Evolutionary conservation across 2,113 vertebrate genomes (phyloP).

Genomic region (Rhinogobius similis): DNA sequence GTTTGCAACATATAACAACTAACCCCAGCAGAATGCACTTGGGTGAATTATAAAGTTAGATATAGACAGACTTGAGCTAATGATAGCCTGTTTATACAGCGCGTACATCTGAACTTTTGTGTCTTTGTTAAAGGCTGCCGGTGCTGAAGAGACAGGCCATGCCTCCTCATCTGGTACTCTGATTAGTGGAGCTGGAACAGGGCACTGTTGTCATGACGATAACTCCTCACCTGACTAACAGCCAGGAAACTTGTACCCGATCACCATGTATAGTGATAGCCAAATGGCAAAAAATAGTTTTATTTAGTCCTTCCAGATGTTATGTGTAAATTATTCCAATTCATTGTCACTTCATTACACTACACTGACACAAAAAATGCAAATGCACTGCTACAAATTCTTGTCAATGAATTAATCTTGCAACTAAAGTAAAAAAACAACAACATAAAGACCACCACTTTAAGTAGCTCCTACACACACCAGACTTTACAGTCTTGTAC

Average conservation of each 20-base stretch:
- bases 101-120: not conserved
- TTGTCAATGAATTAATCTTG: no score
- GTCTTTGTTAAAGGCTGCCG: not conserved
- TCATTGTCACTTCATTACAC: no score
- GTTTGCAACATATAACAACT: no score
- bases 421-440: no score
- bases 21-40: no score
- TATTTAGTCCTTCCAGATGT: no score
- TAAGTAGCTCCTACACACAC: no score
- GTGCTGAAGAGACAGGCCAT: not conserved
- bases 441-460: no score
- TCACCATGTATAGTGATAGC: not conserved
- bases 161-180: constrained; percentile 8
- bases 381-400: no score
- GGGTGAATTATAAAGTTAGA: not conserved
- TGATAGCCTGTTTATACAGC: not conserved
- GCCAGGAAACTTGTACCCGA: not conserved
- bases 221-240: constrained; percentile 13
- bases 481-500: no score
- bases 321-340: no score
- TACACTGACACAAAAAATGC: no score
- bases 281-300: not conserved
- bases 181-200: constrained; percentile 20
- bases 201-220: constrained; percentile 38
- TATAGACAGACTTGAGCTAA: not conserved